A percentile compares a stretch with the other conserved stretches of the same genome.
Evolutionary conservation across 2,797 vertebrate genomes (phyloP).

Genomic region (Phoebastria nigripes): DNA sequence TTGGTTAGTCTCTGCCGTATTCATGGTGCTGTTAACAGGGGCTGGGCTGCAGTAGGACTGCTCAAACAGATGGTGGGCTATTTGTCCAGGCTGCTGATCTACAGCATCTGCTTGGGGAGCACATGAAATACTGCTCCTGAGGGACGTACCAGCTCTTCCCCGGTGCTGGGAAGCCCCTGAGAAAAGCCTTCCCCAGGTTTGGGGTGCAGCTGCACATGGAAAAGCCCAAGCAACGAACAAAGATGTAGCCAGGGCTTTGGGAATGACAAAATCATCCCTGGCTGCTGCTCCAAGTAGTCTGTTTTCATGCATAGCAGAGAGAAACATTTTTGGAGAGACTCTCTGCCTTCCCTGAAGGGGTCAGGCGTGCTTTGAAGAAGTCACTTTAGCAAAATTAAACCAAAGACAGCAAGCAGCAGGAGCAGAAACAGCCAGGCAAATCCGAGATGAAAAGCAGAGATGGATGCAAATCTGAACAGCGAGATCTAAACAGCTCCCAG

Average conservation of each 20-base stretch:
- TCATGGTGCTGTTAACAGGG: accelerated
- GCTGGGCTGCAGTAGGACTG: not conserved
- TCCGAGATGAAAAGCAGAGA: not conserved
- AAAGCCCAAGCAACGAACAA: not conserved
- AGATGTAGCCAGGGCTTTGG: not conserved
- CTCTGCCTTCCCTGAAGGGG: slow-evolving; percentile 35
- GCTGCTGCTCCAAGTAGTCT: not conserved
- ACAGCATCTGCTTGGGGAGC: accelerated
- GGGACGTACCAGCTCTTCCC: not conserved
- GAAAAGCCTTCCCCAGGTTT: not conserved
- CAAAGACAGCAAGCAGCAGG: not conserved
- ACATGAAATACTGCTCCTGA: not conserved
- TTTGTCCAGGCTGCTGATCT: not conserved
- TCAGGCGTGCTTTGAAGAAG: slow-evolving; percentile 47
- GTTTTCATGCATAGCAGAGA: not conserved
- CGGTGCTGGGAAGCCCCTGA: not conserved
- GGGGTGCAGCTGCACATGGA: not conserved
- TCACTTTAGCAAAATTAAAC: not conserved
- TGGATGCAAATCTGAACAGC: not conserved
- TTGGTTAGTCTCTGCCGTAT: accelerated
- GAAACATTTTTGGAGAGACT: not conserved
- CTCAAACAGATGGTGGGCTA: not conserved
- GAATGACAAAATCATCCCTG: not conserved
- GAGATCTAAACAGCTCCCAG: not conserved
- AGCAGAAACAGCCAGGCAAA: not conserved